Evolutionary conservation across 1,140 invertebrate species (phyloP), one percentile per base, ranked within the genome.

Genomic region (Aethina tumida): DNA sequence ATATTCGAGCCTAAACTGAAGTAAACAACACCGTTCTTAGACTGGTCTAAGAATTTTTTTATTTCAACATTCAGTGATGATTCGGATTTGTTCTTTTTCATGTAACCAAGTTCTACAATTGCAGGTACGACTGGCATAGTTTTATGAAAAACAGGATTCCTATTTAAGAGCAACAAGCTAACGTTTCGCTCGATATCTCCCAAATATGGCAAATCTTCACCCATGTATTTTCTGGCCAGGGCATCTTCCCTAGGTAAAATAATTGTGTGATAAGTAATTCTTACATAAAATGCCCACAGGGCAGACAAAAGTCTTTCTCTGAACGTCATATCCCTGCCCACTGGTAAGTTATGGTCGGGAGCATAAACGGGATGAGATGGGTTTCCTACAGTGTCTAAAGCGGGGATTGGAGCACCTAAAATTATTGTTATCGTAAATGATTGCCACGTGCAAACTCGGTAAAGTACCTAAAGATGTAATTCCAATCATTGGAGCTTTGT

Each of bases 1-100:
- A 67, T 58, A n/a, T 64, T 43, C 5, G 60, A 61, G n/a, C 69
- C 70, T 18, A 73, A 51, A 49, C 63, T 68, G 34, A 72, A 65
- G 42, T 67, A 69, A 19, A 73, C 52, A 4, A 60, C 64, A n/a
- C 68, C 69, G 19, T 54, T 40, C 60, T 64, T 29, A 2, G 64
- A 52, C 3, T 60, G 53, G 36, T 70, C 63, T 13, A 65, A 38
- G 4, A 52, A 37, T 47, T 63, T 53, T 15, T 75, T 74, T 43
- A 72, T 40, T 38, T 69, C 58, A 21, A 8, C 3, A 31, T 36
- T 20, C 26, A 41, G 12, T 13, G 12, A 32, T 3, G 17, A 14
- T 21, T 30, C 25, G 6, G 15, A 66, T 58, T 0, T 71, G 59
- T 59, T 70, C 70, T 3, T 35, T 10, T 33, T 39, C 17, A 67